Evolutionary conservation across 2,888 invertebrate genomes (phyloP).

Genomic region (Nymphalis c-album): DNA sequence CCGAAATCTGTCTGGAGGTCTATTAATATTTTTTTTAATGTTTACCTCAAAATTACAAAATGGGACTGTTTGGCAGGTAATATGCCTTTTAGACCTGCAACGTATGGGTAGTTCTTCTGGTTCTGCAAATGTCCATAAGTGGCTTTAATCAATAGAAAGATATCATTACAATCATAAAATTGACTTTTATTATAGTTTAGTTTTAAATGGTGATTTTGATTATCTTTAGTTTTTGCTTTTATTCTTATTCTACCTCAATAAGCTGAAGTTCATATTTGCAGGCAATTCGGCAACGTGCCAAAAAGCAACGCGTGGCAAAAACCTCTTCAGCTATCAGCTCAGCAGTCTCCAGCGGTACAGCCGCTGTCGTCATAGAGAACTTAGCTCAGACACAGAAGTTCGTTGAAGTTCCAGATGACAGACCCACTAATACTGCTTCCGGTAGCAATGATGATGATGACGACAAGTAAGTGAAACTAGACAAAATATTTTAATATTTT

Average conservation of each 20-base stretch:
- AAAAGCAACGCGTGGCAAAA: conserved; percentile 89
- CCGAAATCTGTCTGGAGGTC: too few relatives aligned
- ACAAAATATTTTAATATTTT: not conserved
- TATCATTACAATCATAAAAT: too few relatives aligned
- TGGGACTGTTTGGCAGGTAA: too few relatives aligned
- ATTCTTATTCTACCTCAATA: not conserved
- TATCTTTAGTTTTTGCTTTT: not conserved
- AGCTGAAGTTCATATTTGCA: conserved; percentile 49
- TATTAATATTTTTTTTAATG: too few relatives aligned
- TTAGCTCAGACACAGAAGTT: conserved; percentile 88
- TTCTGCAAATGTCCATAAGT: too few relatives aligned
- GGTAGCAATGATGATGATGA: conserved; percentile 93
- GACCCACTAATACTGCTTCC: conserved; percentile 92
- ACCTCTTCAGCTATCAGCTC: conserved; percentile 76
- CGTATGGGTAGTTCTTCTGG: too few relatives aligned
- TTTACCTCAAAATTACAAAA: too few relatives aligned
- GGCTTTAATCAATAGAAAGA: too few relatives aligned
- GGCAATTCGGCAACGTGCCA: conserved; percentile 92
- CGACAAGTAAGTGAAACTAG: conserved; percentile 64
- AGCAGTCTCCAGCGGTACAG: conserved; percentile 86
- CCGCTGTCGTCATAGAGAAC: conserved; percentile 94
- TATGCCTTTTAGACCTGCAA: too few relatives aligned
- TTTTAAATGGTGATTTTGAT: too few relatives aligned
- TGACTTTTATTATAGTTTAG: too few relatives aligned
- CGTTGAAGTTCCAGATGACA: conserved; percentile 88